Conservation (phyloP, 2,888 invertebrate genomes). For the Drosophila quasianomalipes region DNA sequence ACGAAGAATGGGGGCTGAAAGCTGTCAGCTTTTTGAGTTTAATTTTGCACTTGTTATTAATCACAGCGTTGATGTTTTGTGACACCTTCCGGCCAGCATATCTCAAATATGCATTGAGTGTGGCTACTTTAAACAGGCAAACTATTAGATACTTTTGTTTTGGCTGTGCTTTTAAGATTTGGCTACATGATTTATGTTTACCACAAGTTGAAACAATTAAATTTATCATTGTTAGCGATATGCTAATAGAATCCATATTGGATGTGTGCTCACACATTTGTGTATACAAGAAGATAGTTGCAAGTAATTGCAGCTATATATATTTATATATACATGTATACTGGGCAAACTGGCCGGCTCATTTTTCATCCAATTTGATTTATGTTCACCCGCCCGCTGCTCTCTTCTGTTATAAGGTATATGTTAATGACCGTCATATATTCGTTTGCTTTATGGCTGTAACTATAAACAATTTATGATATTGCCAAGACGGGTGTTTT, state of each 20-base stretch:
- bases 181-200: constrained; percentile 69
- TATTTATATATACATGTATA: constrained; percentile 1
- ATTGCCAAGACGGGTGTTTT: constrained; percentile 25
- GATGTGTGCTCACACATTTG: constrained; percentile 13
- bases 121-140: constrained; percentile 67
- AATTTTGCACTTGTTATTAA: constrained; percentile 70
- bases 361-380: constrained; percentile 55
- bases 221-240: constrained; percentile 59
- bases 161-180: constrained; percentile 71
- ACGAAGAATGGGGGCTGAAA: neutral
- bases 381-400: constrained; percentile 24
- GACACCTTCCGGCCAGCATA: constrained; percentile 60
- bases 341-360: constrained; percentile 14
- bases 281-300: constrained; percentile 40
- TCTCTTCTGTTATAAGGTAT: constrained; percentile 20
- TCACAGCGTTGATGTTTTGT: constrained; percentile 63
- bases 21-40: constrained; percentile 67
- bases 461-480: constrained; percentile 77
- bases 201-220: constrained; percentile 68
- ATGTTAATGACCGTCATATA: constrained; percentile 71
- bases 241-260: constrained; percentile 29
- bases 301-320: constrained; percentile 48
- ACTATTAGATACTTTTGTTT: constrained; percentile 79
- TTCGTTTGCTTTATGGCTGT: constrained; percentile 66
- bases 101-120: constrained; percentile 47